Evolutionary conservation across 2,113 vertebrate genomes (phyloP), one percentile per base, ranked within the genome.

Genomic region (Taurulus bubalis): DNA sequence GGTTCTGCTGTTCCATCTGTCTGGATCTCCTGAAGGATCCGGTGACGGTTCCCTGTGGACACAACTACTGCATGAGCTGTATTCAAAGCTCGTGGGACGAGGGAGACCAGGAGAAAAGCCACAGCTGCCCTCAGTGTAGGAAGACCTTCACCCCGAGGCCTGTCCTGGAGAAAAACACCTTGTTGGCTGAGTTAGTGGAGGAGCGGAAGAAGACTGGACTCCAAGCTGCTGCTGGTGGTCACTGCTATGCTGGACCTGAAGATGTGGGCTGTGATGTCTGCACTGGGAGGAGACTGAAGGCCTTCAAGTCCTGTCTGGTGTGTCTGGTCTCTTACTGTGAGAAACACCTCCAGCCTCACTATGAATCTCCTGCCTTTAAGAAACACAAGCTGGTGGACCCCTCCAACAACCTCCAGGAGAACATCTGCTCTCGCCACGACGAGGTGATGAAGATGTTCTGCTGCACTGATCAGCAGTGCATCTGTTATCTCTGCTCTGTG

Each of bases 391-490:
- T 84, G 1, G 56, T 69, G 0, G 55, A 58, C 0, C 28, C 70
- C 4, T 63, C 82, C 1, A 5, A 0, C 0, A 79, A 47, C 6
- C 0, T 1, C 2, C 59, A 60, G 60, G 67, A 85, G 6, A 66
- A 5, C 60, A 30, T 72, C 60, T 80, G 83, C 60, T 18, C 72
- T 0, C 51, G 4, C 30, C 78, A 85, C 2, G 30, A 84, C 4
- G 58, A 84, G 70, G 36, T 70, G 62, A 80, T 77, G 67, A 85
- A 80, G 77, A 63, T 77, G 0, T 74, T 84, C 42, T 74, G 71
- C 30, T 42, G 42, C 8, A 51, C 28, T 34, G 66, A 69, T n/a
- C 66, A n/a, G 66, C 2, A 14, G 45, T 51, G 10, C 51, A 53
- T 69, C 28, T 53, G 66, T 14, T 0, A 2, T 8, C 6, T 69